phyloP scores from a whole-genome alignment of 2,888 invertebrate genomes.

The Danaus chrysippus region DNA sequence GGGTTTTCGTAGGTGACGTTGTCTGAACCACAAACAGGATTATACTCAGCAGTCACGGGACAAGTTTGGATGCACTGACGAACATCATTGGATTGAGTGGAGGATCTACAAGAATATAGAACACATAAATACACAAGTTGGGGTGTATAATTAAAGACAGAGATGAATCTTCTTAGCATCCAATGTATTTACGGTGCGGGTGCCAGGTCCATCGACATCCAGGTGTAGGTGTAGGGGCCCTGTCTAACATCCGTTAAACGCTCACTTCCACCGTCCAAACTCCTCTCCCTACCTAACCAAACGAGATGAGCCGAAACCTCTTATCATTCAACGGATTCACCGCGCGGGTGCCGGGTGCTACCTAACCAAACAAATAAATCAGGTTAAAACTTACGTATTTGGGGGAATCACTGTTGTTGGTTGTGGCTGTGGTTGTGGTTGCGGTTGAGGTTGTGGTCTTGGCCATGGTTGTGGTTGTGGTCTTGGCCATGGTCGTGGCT shows the following conservation, averaged over 20 bases:
- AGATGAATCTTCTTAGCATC: too few relatives aligned
- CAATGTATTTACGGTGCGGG: too few relatives aligned
- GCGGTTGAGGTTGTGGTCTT: constrained; percentile 19
- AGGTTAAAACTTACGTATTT: constrained; percentile 4
- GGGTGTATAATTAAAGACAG: too few relatives aligned
- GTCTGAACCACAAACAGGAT: constrained; percentile 67
- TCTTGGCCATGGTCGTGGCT: constrained; percentile 18
- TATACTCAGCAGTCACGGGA: constrained; percentile 56
- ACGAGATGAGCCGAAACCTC: too few relatives aligned
- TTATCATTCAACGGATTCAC: too few relatives aligned
- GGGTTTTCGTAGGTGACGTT: constrained; percentile 60
- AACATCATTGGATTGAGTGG: constrained; percentile 13
- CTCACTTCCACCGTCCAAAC: not conserved
- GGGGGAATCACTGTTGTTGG: constrained; percentile 15
- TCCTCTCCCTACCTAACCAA: not conserved
- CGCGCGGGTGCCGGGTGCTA: too few relatives aligned
- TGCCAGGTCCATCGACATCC: too few relatives aligned
- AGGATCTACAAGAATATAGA: constrained; percentile 17
- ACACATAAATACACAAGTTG: not conserved
- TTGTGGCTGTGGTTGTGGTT: constrained; percentile 18
- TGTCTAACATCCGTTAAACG: constrained; percentile 10
- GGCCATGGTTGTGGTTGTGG: constrained; percentile 18
- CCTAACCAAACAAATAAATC: constrained; percentile 11
- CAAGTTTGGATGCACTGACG: constrained; percentile 45
- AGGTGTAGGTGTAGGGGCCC: not conserved